Percentiles rank a stretch among this genome's conserved stretches.
Evolutionary conservation across 1,140 invertebrate species (phyloP).

Genomic region (Pseudomyrmex flavicornis): DNA sequence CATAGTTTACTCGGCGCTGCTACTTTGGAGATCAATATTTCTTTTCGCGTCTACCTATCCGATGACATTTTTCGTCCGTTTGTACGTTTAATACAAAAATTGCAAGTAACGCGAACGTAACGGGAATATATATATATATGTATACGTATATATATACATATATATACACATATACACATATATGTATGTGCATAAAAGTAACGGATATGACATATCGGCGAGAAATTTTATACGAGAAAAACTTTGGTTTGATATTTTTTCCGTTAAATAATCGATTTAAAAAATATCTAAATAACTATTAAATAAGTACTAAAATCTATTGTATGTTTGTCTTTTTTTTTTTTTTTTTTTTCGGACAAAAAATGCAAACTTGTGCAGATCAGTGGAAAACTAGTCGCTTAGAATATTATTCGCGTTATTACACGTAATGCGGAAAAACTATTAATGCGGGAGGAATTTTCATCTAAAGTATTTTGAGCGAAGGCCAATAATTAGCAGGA

Average conservation of each 20-base stretch:
- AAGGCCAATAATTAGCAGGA: conserved; percentile 16
- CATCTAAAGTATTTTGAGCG: background rate
- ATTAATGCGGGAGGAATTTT: background rate
- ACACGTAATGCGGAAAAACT: background rate
- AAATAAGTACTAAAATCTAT: background rate
- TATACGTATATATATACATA: no score
- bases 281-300: conserved; percentile 12
- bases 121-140: no score
- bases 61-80: conserved; percentile 10
- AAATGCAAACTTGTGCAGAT: background rate
- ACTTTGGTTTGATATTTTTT: background rate
- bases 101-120: background rate
- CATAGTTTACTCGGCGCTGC: conserved; percentile 21
- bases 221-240: conserved; percentile 4
- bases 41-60: background rate
- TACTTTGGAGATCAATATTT: conserved; percentile 39
- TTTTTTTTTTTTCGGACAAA: background rate
- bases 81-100: background rate
- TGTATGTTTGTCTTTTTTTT: no score
- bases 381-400: background rate
- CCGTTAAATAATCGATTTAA: background rate
- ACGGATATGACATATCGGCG: background rate
- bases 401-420: background rate
- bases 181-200: no score
- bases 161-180: no score